Conservation (phyloP, 1,140 invertebrate genomes). For the Orchestia grillus region DNA sequence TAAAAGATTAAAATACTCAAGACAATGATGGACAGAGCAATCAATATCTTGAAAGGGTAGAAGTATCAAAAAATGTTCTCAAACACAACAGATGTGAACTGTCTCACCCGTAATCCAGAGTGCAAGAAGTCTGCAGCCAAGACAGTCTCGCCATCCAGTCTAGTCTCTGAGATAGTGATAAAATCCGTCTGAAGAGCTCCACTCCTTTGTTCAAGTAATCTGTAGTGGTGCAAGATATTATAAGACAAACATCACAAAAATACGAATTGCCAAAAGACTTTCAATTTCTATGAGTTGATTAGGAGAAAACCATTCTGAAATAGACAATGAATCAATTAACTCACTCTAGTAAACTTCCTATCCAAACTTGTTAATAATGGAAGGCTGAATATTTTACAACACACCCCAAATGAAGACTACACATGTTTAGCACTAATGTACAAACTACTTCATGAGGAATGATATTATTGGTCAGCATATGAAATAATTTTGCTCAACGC, state of each 20-base stretch:
- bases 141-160: background rate
- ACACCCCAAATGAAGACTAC: background rate
- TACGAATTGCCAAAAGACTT: background rate
- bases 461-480: too few relatives aligned
- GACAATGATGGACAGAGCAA: background rate
- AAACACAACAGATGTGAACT: background rate
- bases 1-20: background rate
- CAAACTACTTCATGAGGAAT: too few relatives aligned
- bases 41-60: too few relatives aligned
- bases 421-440: too few relatives aligned
- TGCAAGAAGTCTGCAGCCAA: constrained; percentile 28
- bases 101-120: background rate
- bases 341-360: background rate
- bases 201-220: background rate
- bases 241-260: background rate
- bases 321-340: background rate
- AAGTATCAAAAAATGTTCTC: too few relatives aligned
- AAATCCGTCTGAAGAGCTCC: background rate
- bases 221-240: background rate
- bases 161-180: background rate
- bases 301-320: background rate
- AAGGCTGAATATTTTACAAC: background rate
- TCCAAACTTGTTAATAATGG: background rate
- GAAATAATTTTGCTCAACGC: too few relatives aligned
- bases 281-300: background rate